These are phyloP conservation scores for Hylaeus volcanicus DNA, from an alignment of 1,140 invertebrate species.

Conservation along the genomic window DNA sequence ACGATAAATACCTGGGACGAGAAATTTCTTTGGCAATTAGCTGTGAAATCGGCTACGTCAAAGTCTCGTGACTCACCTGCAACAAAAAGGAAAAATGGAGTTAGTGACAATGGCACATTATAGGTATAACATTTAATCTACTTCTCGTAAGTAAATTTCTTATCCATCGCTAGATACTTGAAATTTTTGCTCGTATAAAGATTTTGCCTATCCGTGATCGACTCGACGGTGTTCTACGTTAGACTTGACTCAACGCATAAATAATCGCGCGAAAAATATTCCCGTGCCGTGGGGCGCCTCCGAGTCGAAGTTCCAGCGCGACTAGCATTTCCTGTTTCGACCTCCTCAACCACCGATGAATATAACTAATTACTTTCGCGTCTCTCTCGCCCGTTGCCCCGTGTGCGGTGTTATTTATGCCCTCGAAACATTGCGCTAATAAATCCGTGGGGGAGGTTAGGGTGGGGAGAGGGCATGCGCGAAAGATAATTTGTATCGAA, in stretches of 20 bases:
- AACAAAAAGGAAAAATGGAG: too few relatives aligned
- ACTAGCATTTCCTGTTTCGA: constrained; percentile 62
- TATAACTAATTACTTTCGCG: constrained; percentile 54
- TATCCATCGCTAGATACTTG: too few relatives aligned
- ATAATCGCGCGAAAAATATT: constrained; percentile 54
- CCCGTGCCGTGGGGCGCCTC: constrained; percentile 20
- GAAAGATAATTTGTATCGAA: constrained; percentile 47
- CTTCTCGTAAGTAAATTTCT: too few relatives aligned
- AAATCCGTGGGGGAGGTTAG: constrained; percentile 25
- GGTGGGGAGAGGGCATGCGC: constrained; percentile 12
- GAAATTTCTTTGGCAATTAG: too few relatives aligned
- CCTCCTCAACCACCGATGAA: constrained; percentile 36
- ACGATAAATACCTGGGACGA: too few relatives aligned
- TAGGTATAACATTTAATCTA: too few relatives aligned
- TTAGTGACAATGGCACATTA: too few relatives aligned
- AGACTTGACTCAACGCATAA: constrained; percentile 37
- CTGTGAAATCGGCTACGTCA: too few relatives aligned
- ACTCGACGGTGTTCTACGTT: constrained; percentile 11
- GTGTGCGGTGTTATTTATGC: constrained; percentile 47
- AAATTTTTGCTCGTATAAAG: too few relatives aligned
- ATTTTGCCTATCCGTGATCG: not conserved
- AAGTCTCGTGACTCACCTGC: too few relatives aligned
- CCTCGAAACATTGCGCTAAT: constrained; percentile 50
- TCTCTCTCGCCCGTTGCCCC: constrained; percentile 14
- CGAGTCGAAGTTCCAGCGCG: constrained; percentile 19